Evolutionary conservation across 2,797 vertebrate species (phyloP).

Genomic region (Myoxocephalus aenaeus): DNA sequence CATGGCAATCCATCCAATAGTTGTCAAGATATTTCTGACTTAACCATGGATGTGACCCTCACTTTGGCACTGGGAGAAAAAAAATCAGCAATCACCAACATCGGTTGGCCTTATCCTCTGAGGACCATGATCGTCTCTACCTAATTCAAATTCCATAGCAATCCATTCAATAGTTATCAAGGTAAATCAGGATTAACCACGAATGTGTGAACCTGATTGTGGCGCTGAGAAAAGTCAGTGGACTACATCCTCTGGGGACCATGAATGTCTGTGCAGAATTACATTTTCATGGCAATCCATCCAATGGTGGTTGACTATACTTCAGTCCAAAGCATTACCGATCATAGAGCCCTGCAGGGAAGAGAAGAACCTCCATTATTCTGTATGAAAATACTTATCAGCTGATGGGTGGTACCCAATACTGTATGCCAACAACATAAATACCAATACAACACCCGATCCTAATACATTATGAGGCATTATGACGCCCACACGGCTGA

Average conservation of each 20-base stretch:
- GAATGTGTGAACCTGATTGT: background rate
- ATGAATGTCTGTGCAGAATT: background rate
- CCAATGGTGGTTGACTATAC: background rate
- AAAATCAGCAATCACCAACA: background rate
- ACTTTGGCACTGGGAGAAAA: background rate
- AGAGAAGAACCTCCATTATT: background rate
- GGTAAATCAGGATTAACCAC: background rate
- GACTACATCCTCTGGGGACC: background rate
- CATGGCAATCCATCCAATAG: too few relatives aligned
- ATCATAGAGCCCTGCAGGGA: background rate
- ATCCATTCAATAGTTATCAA: background rate
- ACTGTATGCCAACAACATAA: background rate
- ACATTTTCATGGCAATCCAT: background rate
- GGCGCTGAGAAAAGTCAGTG: background rate
- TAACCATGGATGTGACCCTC: too few relatives aligned
- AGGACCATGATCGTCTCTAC: background rate
- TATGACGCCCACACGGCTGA: conserved; percentile 13
- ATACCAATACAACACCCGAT: background rate
- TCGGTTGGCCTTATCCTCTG: background rate
- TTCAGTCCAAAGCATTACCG: background rate
- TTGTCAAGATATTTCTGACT: too few relatives aligned
- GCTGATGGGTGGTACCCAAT: background rate
- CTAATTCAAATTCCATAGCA: background rate
- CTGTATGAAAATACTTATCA: background rate
- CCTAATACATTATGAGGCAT: background rate